Evolutionary conservation across 2,888 invertebrate species (phyloP), one percentile per base, ranked within the genome.

Genomic region (Nycteola revayana): DNA sequence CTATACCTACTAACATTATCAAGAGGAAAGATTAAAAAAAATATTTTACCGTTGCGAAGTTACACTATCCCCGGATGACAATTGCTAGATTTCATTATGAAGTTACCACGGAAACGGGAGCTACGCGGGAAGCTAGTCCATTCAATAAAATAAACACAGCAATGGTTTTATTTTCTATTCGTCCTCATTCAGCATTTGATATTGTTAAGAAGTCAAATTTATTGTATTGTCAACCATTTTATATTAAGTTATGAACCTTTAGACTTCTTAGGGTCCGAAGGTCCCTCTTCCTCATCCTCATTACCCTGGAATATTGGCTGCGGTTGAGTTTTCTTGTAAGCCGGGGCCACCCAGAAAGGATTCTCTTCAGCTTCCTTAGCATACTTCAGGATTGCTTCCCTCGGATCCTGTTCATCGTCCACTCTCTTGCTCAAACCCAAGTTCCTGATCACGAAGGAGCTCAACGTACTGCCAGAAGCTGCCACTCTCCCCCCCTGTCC

Each of bases 281-380:
- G 89, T 0, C 89, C 90, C 7, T 90, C 90, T 4, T 84, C 80
- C 0, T 79, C 78, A 2, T 80, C 82, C 7, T 81, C 85, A n/a
- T 21, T 21, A 3, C 80, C 75, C 36, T 94, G 93, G 61, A 96
- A 95, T 40, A 97, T 94, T 0, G 94, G 91, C 52, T 92, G 92
- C 0, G 98, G 98, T 60, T 98, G 98, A 0, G 96, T 97, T 62
- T 93, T 94, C 28, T 93, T 92, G 65, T 97, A 97, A 0, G 97
- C 97, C 0, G 97, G 97, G 0, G 97, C 93, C 21, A 97, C 96
- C 98, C 98, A 99, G 70, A 97, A 98, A 0, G 98, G 98, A 90
- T 98, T 96, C 68, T 98, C 96, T 28, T 92, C 98, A 0, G 98
- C 98, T 1, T 97, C 97, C 68, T 98, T 96, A 0, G 98, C 98